Base-by-base conservation (phyloP, 2,113 vertebrate genomes). In the Ceyx cyanopectus region DNA sequence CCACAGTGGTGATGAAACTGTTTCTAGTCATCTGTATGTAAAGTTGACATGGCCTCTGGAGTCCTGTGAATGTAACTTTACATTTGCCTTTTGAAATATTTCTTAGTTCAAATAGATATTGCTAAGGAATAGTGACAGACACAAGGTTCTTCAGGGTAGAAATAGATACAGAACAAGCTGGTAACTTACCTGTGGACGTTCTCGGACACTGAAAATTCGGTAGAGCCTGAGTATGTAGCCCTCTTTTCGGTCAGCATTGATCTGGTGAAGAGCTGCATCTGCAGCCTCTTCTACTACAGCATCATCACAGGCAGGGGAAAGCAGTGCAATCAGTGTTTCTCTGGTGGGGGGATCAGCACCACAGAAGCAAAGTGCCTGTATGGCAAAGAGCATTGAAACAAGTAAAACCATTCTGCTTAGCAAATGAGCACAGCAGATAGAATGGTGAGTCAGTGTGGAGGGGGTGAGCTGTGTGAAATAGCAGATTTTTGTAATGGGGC, bases 161-260 rank as follows among this genome's bases (percentile, higher is more conserved):
- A 74, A 12, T 30, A 14, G 12, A 5, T 8, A 43, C 9, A 63
- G 54, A 61, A 45, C 17, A 5, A 75, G 63, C 34, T 77, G 37
- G 10, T 48, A 41, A 67, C 95, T 96, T 87, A 97, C 97, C 97
- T 96, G 93, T 2, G 8, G 85, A 8, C 97, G 90, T 32, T 97
- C 91, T 24, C 6, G 69, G 57, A 27, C 96, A 2, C 94, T 90
- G 12, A 75, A 92, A 41, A 98, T 97, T n/a, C 96, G 56, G 74
- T 97, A 96, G 50, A 98, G 97, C 6, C 92, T 77, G 48, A 98
- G 72, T 4, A 97, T 5, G 2, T 97, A 98, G 73, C 97, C 98
- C 1, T 97, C 87, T 5, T 54, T 75, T 22, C 15, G 78, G 76
- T 96, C 62, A 14, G 34, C 75, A 17, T 98, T 98, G 93, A 98